Evolutionary conservation across 2,113 vertebrate genomes (phyloP).

Genomic region (Bubo blakistoni): DNA sequence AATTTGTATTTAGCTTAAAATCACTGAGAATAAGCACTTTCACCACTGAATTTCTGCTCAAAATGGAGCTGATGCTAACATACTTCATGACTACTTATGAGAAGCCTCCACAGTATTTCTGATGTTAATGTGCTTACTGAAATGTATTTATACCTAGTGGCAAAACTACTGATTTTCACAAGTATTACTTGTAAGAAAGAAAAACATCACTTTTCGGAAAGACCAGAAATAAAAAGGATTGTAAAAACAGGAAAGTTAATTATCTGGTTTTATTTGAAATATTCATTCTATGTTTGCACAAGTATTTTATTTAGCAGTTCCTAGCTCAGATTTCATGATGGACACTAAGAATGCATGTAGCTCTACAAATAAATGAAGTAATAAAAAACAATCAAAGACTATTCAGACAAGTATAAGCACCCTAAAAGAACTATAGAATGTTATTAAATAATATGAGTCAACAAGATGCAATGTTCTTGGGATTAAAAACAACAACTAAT

Average conservation of each 20-base stretch:
- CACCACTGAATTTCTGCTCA: not conserved
- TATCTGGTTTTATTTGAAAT: not conserved
- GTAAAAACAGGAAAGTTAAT: not conserved
- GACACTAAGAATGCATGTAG: not conserved
- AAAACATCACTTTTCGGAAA: not conserved
- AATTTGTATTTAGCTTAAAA: not conserved
- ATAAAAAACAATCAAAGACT: not conserved
- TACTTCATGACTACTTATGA: not conserved
- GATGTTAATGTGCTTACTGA: not conserved
- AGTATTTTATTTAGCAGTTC: not conserved
- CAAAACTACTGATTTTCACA: not conserved
- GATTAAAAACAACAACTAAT: not conserved
- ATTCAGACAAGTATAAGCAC: not conserved
- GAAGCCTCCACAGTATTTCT: not conserved
- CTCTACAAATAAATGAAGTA: not conserved
- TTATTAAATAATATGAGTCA: conserved; percentile 6
- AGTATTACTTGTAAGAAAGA: not conserved
- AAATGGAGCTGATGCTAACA: not conserved
- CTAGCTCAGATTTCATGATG: not conserved
- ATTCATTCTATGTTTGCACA: not conserved
- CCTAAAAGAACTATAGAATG: not conserved
- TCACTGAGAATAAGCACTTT: not conserved
- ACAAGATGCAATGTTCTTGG: not conserved
- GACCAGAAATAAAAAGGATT: not conserved
- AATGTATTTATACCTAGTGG: not conserved